Evolutionary conservation across 2,888 invertebrate genomes (phyloP).

Genomic region (Watsonalla cultraria): DNA sequence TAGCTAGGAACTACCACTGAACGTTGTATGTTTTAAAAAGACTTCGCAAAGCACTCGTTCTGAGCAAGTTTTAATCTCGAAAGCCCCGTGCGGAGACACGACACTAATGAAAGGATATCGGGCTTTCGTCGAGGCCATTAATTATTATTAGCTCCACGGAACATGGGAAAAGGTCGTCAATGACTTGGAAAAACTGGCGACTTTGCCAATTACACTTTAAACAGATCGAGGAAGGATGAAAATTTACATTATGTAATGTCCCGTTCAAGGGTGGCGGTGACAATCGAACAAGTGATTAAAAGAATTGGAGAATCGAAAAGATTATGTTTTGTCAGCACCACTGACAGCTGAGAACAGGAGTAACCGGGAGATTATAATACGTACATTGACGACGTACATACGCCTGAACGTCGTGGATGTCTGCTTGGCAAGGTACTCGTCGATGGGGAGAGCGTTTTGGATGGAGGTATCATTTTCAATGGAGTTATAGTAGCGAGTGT

Average conservation of each 20-base stretch:
- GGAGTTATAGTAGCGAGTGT: constrained; percentile 8
- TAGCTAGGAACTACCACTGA: constrained; percentile 48
- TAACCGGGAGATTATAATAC: neutral
- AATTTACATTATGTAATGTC: constrained; percentile 33
- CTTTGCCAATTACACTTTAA: constrained; percentile 62
- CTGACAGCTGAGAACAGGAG: neutral
- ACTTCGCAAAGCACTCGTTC: constrained; percentile 45
- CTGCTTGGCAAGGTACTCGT: neutral
- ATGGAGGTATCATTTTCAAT: constrained; percentile 2
- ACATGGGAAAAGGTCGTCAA: constrained; percentile 57
- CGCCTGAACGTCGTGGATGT: neutral
- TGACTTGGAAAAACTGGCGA: constrained; percentile 69
- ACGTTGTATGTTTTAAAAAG: constrained; percentile 51
- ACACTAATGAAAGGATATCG: constrained; percentile 77
- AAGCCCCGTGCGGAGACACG: constrained; percentile 50
- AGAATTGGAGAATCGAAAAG: neutral
- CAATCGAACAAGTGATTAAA: neutral
- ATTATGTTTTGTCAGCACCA: too few species aligned
- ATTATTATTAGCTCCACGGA: constrained; percentile 72
- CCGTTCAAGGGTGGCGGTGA: constrained; percentile 3
- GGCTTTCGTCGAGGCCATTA: constrained; percentile 71
- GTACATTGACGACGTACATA: neutral
- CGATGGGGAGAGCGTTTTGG: neutral
- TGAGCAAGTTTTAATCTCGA: constrained; percentile 74
- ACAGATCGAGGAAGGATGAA: constrained; percentile 37